A percentile compares a stretch with the other conserved stretches of the same genome.
These are phyloP conservation scores for Tarsius wallacei DNA, from an alignment of 2,797 vertebrate genomes.

Conservation along the genomic window DNA sequence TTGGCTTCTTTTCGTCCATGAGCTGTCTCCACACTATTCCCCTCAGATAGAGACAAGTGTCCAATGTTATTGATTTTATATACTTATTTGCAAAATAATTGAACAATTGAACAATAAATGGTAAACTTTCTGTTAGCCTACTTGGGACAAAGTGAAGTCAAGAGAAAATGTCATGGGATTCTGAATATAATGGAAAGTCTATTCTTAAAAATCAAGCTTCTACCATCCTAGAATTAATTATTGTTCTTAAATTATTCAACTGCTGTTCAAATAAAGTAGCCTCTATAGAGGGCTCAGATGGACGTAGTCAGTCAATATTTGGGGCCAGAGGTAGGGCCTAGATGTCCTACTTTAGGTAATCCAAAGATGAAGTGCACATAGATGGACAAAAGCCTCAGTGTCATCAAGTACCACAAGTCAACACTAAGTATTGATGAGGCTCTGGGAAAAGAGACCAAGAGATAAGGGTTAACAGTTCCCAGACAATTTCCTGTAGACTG, in stretches of 20 bases:
- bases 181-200: background rate
- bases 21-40: background rate
- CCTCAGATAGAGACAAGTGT: background rate
- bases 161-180: background rate
- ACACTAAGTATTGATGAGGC: background rate
- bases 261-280: background rate
- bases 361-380: background rate
- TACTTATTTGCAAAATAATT: background rate
- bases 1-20: background rate
- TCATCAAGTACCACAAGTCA: background rate
- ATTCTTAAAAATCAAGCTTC: background rate
- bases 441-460: background rate
- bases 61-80: background rate
- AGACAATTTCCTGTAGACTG: background rate
- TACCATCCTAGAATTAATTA: background rate
- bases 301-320: background rate
- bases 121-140: background rate
- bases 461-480: background rate
- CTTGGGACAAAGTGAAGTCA: background rate
- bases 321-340: background rate
- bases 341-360: background rate
- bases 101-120: background rate
- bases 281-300: background rate
- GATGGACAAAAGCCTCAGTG: background rate
- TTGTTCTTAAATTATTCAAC: background rate